Evolutionary conservation across 2,888 invertebrate species (phyloP).

Genomic region (Campoplex nolae): DNA sequence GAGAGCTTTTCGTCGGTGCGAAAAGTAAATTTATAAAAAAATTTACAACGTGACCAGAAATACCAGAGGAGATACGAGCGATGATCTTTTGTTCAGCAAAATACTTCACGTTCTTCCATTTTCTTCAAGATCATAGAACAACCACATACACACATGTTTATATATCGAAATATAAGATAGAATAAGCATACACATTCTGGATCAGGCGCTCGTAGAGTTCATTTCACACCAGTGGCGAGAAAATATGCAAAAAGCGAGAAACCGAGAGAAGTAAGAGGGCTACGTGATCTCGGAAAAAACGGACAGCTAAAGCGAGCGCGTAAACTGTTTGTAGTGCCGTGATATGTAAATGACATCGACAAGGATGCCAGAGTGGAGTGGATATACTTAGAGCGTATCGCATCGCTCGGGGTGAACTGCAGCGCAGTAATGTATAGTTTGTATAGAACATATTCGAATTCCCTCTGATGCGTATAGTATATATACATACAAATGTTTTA

Average conservation of each 20-base stretch:
- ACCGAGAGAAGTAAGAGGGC: not conserved
- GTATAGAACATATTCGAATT: slow-evolving; percentile 30
- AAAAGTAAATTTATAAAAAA: slow-evolving; percentile 18
- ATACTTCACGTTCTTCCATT: slow-evolving; percentile 44
- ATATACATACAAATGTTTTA: slow-evolving; percentile 29
- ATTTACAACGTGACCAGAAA: slow-evolving; percentile 38
- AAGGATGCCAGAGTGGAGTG: slow-evolving; percentile 29
- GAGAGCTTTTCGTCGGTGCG: not conserved
- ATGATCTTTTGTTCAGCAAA: slow-evolving; percentile 50
- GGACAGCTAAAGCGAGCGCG: slow-evolving; percentile 45
- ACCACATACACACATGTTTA: not conserved
- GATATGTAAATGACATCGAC: slow-evolving; percentile 68
- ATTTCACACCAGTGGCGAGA: not conserved
- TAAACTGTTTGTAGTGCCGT: slow-evolving; percentile 66
- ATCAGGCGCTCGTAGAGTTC: not conserved
- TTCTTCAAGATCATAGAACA: slow-evolving; percentile 50
- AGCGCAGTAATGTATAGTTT: slow-evolving; percentile 44
- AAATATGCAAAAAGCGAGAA: not conserved
- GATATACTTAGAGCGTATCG: slow-evolving; percentile 10
- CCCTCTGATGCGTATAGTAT: slow-evolving; percentile 9
- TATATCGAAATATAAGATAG: not conserved
- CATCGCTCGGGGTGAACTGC: slow-evolving; percentile 47
- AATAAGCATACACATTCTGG: not conserved
- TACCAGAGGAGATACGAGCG: slow-evolving; percentile 23
- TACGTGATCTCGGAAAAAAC: slow-evolving; percentile 7